Base-by-base conservation (phyloP, 2,797 vertebrate genomes). In the Masticophis lateralis region DNA sequence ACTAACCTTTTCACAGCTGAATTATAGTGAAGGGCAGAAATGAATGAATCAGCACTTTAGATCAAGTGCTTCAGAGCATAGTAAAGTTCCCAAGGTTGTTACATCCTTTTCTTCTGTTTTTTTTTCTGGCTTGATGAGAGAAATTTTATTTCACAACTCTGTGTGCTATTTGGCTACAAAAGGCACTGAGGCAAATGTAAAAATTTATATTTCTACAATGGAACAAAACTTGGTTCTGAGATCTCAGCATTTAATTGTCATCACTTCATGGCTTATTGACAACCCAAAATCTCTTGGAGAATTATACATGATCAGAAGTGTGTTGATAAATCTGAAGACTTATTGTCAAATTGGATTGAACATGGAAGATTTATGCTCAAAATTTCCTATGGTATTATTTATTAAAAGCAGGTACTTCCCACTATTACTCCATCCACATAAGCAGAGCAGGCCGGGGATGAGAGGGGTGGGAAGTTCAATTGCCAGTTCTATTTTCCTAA, bases 1-100 rank as follows among this genome's bases (percentile, higher is more conserved):
- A 93, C 59, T 25, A 88, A 96, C 94, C 87, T 94, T 69, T 94
- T 88, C 4, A 91, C 95, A 96, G 91, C 91, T 92, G 86, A 79
- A 86, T 87, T 79, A 86, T 13, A 66, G 86, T 86, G 60, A 94
- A 92, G 56, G 89, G 1, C 43, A 43, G 55, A 95, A 94, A 92
- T 59, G 91, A 1, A 0, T 69, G 95, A 93, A 37, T 95, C 93
- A 55, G 89, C 43, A 0, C 61, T 95, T 95, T 91, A 47, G 66
- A 59, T 60, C 18, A 88, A 79, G 89, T 53, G 27, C 25, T 87
- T 55, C 27, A 55, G 25, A 53, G 3, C 13, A 18, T 43, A 51
- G 13, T 10, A 12, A 2, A 8, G 61, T 27, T 90, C 22, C 47
- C 6, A 60, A 25, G 22, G 1, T 43, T 32, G 12, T 28, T 60